phyloP scores from a whole-genome alignment of 2,113 vertebrate species.

The Cyanoderma ruficeps region DNA sequence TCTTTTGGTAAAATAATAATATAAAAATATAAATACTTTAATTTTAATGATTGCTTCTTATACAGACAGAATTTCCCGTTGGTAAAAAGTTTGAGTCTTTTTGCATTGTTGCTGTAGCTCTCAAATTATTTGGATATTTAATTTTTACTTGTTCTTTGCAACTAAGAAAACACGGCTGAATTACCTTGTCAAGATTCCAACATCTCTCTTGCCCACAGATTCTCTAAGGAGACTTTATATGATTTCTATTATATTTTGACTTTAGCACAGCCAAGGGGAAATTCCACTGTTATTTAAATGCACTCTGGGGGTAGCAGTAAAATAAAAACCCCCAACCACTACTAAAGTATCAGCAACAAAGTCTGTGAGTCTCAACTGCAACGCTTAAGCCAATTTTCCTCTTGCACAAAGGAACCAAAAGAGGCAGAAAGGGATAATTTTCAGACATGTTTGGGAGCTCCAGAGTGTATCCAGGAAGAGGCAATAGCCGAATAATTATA shows the following conservation, averaged over 20 bases:
- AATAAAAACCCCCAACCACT: background rate
- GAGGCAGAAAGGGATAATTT: background rate
- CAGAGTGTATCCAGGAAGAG: background rate
- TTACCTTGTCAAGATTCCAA: constrained; percentile 9
- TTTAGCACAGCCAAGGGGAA: constrained; percentile 27
- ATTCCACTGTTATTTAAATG: constrained; percentile 45
- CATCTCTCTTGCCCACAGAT: background rate
- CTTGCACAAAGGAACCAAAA: background rate
- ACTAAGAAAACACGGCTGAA: background rate
- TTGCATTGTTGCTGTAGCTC: background rate
- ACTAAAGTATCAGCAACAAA: constrained; percentile 2
- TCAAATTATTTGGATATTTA: background rate
- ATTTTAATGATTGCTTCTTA: background rate
- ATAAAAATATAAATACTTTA: background rate
- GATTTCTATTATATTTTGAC: background rate
- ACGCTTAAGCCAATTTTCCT: background rate
- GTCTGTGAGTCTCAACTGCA: background rate
- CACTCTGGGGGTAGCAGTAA: background rate
- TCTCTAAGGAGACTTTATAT: constrained; percentile 13
- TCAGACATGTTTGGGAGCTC: background rate
- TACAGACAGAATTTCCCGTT: background rate
- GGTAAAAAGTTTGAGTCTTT: background rate
- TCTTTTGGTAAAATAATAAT: background rate
- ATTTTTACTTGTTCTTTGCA: background rate
- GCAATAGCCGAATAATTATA: background rate